phyloP scores from a whole-genome alignment of 1,140 invertebrate species.

The Schmidtea mediterranea region DNA sequence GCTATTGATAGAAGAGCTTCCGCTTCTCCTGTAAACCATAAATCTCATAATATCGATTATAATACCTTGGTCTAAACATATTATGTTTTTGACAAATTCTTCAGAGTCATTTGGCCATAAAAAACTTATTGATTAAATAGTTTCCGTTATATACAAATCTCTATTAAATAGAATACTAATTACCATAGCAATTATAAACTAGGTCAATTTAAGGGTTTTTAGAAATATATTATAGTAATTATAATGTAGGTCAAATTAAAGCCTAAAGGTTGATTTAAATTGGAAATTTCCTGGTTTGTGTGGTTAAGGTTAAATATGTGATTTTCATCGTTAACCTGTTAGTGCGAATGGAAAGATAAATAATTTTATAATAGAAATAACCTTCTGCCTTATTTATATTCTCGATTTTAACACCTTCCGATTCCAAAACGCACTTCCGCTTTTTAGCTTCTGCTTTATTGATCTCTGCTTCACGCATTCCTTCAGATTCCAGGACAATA shows the following conservation, averaged over 20 bases:
- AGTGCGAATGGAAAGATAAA: neutral
- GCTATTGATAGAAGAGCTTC: slow-evolving; percentile 55
- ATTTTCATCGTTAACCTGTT: no score
- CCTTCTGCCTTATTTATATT: slow-evolving; percentile 32
- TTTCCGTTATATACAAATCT: no score
- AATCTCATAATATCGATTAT: no score
- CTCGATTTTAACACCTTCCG: slow-evolving; percentile 31
- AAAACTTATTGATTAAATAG: no score
- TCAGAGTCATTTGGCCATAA: no score
- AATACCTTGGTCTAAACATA: no score
- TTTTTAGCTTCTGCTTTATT: slow-evolving; percentile 89
- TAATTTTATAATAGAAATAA: slow-evolving; percentile 17
- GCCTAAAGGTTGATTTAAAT: neutral
- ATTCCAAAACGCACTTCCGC: slow-evolving; percentile 61
- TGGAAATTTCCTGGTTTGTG: no score
- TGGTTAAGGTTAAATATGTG: no score
- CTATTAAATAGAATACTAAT: neutral
- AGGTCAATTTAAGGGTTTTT: neutral
- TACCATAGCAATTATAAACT: neutral
- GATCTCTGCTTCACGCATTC: slow-evolving; percentile 61
- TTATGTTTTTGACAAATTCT: no score
- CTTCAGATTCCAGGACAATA: slow-evolving; percentile 82
- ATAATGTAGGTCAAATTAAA: neutral
- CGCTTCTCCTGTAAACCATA: slow-evolving; percentile 35
- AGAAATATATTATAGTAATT: neutral